These are phyloP conservation scores for Dynastes tityus DNA, from an alignment of 2,888 invertebrate species.

Conservation along the genomic window DNA sequence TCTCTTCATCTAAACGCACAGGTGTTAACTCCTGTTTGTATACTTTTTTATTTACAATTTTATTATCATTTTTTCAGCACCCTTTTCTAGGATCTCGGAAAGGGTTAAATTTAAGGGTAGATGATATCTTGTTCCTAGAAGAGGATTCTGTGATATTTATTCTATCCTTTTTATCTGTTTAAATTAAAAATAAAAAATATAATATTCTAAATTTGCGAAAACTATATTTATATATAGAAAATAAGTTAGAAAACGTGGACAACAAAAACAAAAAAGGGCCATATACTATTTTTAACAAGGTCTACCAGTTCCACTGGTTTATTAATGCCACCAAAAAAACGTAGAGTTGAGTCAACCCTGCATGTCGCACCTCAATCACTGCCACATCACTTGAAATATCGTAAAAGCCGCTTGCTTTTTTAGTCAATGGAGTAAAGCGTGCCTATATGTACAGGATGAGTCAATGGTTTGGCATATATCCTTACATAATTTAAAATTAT, in stretches of 20 bases:
- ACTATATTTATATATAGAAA: conserved; percentile 7
- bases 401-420: conserved; percentile 27
- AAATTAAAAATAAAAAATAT: background rate
- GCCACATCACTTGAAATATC: conserved; percentile 39
- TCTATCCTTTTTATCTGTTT: background rate
- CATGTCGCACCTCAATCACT: conserved; percentile 44
- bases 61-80: conserved; percentile 8
- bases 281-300: conserved; percentile 36
- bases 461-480: too few relatives aligned
- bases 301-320: conserved; percentile 33
- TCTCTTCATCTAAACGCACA: background rate
- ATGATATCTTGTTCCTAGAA: too few relatives aligned
- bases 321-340: conserved; percentile 35
- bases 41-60: background rate
- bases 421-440: conserved; percentile 15
- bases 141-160: background rate
- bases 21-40: too few relatives aligned
- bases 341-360: conserved; percentile 29
- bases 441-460: background rate
- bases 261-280: conserved; percentile 28
- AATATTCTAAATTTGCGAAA: background rate
- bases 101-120: too few relatives aligned
- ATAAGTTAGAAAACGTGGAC: conserved; percentile 3
- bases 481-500: too few relatives aligned
- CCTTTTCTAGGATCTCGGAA: background rate